Percentiles rank a stretch among this genome's conserved stretches.
These are phyloP conservation scores for Phoenoteleia sp. DNA, from an alignment of 2,888 invertebrate genomes.

Conservation along the genomic window DNA sequence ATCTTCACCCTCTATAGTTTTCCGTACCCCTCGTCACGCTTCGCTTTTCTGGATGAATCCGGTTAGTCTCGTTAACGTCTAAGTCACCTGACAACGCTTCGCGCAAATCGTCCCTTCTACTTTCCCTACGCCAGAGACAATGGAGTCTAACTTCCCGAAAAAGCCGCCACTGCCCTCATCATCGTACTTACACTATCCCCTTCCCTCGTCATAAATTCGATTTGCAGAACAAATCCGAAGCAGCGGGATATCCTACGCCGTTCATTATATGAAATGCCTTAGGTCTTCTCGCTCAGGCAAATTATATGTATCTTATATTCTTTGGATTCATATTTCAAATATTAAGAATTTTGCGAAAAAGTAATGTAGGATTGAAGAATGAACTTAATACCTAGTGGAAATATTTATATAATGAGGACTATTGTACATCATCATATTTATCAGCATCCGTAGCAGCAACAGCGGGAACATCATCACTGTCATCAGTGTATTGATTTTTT, in stretches of 20 bases:
- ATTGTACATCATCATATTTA: too few species aligned
- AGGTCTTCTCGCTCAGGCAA: constrained; percentile 48
- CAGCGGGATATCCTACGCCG: constrained; percentile 54
- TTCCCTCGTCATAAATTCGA: constrained; percentile 34
- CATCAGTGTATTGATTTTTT: too few species aligned
- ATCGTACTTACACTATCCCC: neutral
- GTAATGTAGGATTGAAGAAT: neutral
- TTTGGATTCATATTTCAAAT: constrained; percentile 50
- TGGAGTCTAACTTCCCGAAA: constrained; percentile 73
- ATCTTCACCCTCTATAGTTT: constrained; percentile 70
- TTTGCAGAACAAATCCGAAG: constrained; percentile 61
- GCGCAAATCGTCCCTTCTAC: constrained; percentile 71
- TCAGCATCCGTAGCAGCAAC: too few species aligned
- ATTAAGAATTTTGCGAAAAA: constrained; percentile 3
- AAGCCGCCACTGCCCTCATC: constrained; percentile 34
- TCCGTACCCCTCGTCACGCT: constrained; percentile 56
- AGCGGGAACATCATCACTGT: too few species aligned
- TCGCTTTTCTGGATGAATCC: constrained; percentile 81
- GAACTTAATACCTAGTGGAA: too few species aligned
- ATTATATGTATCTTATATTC: constrained; percentile 52
- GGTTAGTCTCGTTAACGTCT: constrained; percentile 86
- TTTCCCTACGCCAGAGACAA: constrained; percentile 74
- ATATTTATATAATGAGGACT: too few species aligned
- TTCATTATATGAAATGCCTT: constrained; percentile 66
- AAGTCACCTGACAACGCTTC: constrained; percentile 78